Evolutionary conservation across 2,888 invertebrate species (phyloP).

Genomic region (Amphipyra tragopoginis): DNA sequence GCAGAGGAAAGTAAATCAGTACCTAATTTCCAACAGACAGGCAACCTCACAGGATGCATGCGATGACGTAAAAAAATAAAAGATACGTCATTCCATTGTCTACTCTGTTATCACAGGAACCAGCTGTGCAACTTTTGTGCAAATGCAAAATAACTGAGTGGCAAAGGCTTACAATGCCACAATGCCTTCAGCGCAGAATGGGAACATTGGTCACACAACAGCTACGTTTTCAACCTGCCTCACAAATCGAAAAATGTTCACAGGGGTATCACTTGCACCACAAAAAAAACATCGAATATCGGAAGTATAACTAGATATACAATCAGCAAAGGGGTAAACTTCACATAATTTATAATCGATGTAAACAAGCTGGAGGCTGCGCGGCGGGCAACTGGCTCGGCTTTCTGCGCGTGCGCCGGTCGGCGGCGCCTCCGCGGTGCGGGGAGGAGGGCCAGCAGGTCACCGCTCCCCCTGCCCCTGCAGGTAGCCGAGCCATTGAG

Average conservation of each 20-base stretch:
- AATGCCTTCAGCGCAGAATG: conserved; percentile 65
- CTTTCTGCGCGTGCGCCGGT: conserved; percentile 85
- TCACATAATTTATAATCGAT: conserved; percentile 68
- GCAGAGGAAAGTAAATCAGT: conserved; percentile 7
- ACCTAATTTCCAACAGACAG: conserved; percentile 10
- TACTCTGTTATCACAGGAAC: conserved; percentile 62
- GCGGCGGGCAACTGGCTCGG: conserved; percentile 86
- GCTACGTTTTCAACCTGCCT: conserved; percentile 48
- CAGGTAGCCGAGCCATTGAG: conserved; percentile 76
- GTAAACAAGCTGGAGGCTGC: conserved; percentile 89
- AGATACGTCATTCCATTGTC: conserved; percentile 56
- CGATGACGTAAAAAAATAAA: conserved; percentile 39
- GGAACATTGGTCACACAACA: conserved; percentile 56
- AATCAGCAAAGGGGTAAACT: conserved; percentile 51
- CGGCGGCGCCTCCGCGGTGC: conserved; percentile 54
- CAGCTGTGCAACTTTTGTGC: conserved; percentile 77
- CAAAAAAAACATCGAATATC: conserved; percentile 26
- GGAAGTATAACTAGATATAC: conserved; percentile 27
- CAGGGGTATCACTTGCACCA: conserved; percentile 63
- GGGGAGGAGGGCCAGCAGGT: conserved; percentile 71
- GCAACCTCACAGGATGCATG: conserved; percentile 16
- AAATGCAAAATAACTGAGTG: conserved; percentile 71
- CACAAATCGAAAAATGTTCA: conserved; percentile 44
- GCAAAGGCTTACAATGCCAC: conserved; percentile 67
- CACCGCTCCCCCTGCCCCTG: conserved; percentile 73